Evolutionary conservation across 2,888 invertebrate genomes (phyloP), one percentile per base, ranked within the genome.

Genomic region (Oegoconia quadripuncta): DNA sequence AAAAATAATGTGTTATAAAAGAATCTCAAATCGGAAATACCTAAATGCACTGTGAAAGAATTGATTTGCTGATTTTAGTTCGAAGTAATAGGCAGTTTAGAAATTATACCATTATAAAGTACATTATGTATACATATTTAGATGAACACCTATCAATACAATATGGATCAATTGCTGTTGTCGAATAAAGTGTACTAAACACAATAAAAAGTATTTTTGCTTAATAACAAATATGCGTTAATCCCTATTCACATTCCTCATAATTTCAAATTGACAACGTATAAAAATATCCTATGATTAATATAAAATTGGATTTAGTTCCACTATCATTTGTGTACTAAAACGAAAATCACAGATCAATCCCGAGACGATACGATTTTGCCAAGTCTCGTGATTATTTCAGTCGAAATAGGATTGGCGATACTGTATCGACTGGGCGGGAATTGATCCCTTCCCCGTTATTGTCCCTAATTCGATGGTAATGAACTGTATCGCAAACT

Each of bases 41-140:
- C 46, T 48, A 61, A 63, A 66, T 64, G 70, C 72, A 74, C 73
- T 59, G 59, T 28, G 44, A 46, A 52, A 47, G 63, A 71, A 68
- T 70, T 72, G 66, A 65, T 55, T 61, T 56, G 55, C 55, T 26
- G 51, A 58, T 52, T 59, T 57, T 41, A 55, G 46, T 36, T 42
- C 36, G 38, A 11, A 14, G 37, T n/a, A 34, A 43, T 47, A 50
- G 18, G 30, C 32, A 25, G 28, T 18, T 30, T 52, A 50, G 50
- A 43, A 37, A 50, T 33, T 39, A 40, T 45, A 50, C 48, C 43
- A 51, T n/a, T n/a, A n/a, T n/a, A n/a, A n/a, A n/a, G n/a, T n/a
- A n/a, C n/a, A n/a, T n/a, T n/a, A n/a, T n/a, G n/a, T 44, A 46
- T 49, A 50, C 40, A 52, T 49, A 23, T 37, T 8, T 47, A 49